A percentile compares a stretch with the other conserved stretches of the same genome.
Conservation (phyloP, 2,888 invertebrate species). For the Galerucella nymphaeae region DNA sequence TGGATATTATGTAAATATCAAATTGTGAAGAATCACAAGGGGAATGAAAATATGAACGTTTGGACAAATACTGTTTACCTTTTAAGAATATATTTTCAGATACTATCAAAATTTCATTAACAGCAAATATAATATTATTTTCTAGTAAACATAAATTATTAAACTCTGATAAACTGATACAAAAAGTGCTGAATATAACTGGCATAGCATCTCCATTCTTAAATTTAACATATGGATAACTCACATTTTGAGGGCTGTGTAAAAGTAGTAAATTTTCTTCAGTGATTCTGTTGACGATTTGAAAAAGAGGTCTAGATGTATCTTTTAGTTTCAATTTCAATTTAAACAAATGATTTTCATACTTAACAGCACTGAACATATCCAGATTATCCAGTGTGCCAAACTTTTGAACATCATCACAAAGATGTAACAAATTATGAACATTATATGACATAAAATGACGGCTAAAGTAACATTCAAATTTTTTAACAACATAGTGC, state of each 20-base stretch:
- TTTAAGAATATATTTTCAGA: too few species aligned
- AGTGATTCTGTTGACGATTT: conserved; percentile 23
- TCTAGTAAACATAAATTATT: conserved; percentile 19
- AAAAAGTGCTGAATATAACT: conserved; percentile 10
- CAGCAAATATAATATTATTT: conserved; percentile 22
- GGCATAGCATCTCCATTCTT: too few species aligned
- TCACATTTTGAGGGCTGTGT: conserved; percentile 5
- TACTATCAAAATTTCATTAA: conserved; percentile 8
- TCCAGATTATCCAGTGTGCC: conserved; percentile 30
- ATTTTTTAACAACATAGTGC: conserved; percentile 16
- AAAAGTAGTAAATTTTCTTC: conserved; percentile 6
- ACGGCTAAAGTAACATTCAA: conserved; percentile 13
- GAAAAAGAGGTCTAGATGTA: conserved; percentile 24
- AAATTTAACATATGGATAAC: conserved; percentile 15
- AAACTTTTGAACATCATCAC: conserved; percentile 25
- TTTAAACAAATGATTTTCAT: conserved; percentile 25
- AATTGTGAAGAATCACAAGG: conserved; percentile 22
- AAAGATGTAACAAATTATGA: conserved; percentile 30
- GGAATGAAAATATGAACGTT: too few species aligned
- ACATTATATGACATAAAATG: conserved; percentile 33
- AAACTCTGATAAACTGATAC: conserved; percentile 7
- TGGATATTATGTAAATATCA: conserved; percentile 3
- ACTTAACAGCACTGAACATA: conserved; percentile 26
- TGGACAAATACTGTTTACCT: too few species aligned
- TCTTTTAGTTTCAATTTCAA: conserved; percentile 17